A percentile compares a stretch with the other conserved stretches of the same genome.
These are phyloP conservation scores for Mola mola DNA, from an alignment of 2,113 vertebrate genomes.

Conservation along the genomic window DNA sequence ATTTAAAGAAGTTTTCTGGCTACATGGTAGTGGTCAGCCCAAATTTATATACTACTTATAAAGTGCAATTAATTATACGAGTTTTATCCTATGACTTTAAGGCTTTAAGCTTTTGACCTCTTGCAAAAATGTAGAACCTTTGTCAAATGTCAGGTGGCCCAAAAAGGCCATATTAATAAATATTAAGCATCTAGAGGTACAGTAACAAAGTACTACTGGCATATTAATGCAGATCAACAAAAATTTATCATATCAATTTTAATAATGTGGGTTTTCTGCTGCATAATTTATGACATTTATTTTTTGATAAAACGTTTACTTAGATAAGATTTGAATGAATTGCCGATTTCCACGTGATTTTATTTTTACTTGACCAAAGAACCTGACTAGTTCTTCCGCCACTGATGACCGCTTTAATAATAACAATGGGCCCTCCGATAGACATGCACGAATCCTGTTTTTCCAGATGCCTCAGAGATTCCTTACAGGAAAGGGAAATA, in stretches of 20 bases:
- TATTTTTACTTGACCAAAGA: too few species aligned
- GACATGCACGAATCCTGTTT: constrained; percentile 67
- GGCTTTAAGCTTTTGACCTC: constrained; percentile 5
- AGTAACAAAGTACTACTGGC: not conserved
- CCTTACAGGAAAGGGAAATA: constrained; percentile 78
- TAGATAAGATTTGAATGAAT: too few species aligned
- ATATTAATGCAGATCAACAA: not conserved
- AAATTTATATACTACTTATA: too few species aligned
- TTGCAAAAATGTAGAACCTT: not conserved
- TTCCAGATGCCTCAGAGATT: constrained; percentile 69
- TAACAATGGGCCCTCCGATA: constrained; percentile 41
- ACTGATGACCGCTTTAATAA: constrained; percentile 25
- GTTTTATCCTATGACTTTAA: not conserved
- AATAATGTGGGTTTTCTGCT: not conserved
- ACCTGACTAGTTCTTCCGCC: not conserved
- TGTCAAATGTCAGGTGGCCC: constrained; percentile 8
- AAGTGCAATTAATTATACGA: not conserved
- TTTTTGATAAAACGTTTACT: too few species aligned
- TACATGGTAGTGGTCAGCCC: too few species aligned
- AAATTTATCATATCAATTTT: too few species aligned
- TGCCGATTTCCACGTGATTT: too few species aligned
- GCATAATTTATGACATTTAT: too few species aligned
- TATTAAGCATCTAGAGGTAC: not conserved
- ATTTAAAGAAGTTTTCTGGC: too few species aligned
- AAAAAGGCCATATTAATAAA: too few species aligned